Percentiles rank a stretch among this genome's conserved stretches.
These are phyloP conservation scores for Pocillopora verrucosa DNA, from an alignment of 64 coral and sea anemone species.

Conservation along the genomic window DNA sequence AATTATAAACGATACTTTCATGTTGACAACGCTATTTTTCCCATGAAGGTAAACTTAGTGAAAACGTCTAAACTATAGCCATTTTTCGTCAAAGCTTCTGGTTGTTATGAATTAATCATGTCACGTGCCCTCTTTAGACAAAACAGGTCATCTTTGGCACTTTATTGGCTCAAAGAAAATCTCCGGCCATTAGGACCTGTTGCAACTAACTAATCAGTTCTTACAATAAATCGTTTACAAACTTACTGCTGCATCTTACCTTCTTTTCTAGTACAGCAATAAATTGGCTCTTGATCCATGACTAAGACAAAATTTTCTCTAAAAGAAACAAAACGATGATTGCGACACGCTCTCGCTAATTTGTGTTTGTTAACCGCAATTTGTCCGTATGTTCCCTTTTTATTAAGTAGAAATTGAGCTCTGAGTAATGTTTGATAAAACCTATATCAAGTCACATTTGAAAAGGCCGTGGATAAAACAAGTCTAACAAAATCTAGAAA, in stretches of 20 bases:
- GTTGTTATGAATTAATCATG: slow-evolving; percentile 24
- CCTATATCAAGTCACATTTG: too few species aligned
- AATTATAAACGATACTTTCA: slow-evolving; percentile 26
- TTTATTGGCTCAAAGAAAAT: slow-evolving; percentile 9
- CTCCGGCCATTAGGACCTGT: slow-evolving; percentile 7
- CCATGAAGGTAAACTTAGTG: slow-evolving; percentile 18
- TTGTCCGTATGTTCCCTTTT: too few species aligned
- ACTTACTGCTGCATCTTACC: neutral
- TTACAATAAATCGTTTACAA: neutral
- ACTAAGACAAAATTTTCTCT: too few species aligned
- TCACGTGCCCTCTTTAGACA: neutral
- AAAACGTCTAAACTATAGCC: slow-evolving; percentile 28
- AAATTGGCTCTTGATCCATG: neutral
- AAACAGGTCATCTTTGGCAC: neutral
- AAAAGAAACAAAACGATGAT: too few species aligned
- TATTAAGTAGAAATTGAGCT: too few species aligned
- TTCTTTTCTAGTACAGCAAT: neutral
- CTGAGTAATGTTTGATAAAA: too few species aligned
- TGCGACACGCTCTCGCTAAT: too few species aligned
- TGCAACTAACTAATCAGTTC: neutral
- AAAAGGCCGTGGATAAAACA: too few species aligned
- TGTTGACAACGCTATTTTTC: slow-evolving; percentile 1
- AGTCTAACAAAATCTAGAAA: too few species aligned
- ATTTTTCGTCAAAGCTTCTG: slow-evolving; percentile 13
- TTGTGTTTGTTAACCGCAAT: too few species aligned